Percentiles rank a stretch among this genome's conserved stretches.
Conservation (phyloP, 2,797 vertebrate species). For the Pelobates cultripes region DNA sequence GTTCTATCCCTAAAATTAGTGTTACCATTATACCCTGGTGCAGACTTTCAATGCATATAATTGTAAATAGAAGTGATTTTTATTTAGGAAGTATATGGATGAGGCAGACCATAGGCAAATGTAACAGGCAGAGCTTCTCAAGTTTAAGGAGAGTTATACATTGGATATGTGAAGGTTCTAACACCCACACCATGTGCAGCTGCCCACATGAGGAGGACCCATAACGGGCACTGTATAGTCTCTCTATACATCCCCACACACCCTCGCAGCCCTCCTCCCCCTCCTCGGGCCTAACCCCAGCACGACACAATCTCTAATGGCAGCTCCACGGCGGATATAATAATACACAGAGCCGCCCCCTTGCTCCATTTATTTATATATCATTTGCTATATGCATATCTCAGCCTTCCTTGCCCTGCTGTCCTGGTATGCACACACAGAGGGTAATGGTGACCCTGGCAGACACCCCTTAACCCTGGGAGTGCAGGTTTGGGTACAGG, state of each 20-base stretch:
- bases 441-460: too few species aligned
- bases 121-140: too few species aligned
- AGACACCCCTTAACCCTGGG: not conserved
- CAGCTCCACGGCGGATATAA: conserved; percentile 7
- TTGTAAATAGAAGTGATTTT: too few species aligned
- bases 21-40: too few species aligned
- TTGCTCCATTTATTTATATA: not conserved
- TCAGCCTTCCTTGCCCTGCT: too few species aligned
- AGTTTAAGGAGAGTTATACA: too few species aligned
- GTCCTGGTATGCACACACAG: too few species aligned
- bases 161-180: too few species aligned
- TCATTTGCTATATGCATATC: not conserved
- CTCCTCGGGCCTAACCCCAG: conserved; percentile 46
- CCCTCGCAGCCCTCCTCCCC: conserved; percentile 20
- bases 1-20: too few species aligned
- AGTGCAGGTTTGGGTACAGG: not conserved
- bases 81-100: too few species aligned
- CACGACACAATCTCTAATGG: conserved; percentile 28
- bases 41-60: too few species aligned
- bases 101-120: too few species aligned
- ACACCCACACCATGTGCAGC: not conserved
- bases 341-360: conserved; percentile 19
- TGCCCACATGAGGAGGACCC: not conserved
- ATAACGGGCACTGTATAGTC: conserved; percentile 18
- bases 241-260: conserved; percentile 2